Evolutionary conservation across 92 coral and sea anemone species (phyloP), one percentile per base, ranked within the genome.

Genomic region (Parazoanthus swiftii): DNA sequence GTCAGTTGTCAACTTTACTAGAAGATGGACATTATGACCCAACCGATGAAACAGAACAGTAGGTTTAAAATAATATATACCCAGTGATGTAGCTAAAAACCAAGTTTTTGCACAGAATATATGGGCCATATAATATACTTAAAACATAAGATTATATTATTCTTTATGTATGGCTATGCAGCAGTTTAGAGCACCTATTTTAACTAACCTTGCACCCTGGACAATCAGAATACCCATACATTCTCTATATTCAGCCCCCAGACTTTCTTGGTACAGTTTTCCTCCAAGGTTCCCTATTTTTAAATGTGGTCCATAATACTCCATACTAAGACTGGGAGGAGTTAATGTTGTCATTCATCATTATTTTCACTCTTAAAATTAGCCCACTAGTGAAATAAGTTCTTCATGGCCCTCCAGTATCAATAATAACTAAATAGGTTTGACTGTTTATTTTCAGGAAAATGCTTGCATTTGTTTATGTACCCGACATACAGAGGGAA

Each of bases 21-120:
- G 96, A 92, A 88, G 90, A 91, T 91, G 96, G 96, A 79, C 89
- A 90, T 50, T 92, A 90, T 88, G 89, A 92, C 87, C 91, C 93
- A 58, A 85, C 50, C 63, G 48, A 91, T 86, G 90, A 91, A 76
- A 91, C 91, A 71, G 90, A 89, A 38, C 85, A 58, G 90, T 88
- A 88, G 84, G 78, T 79, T 77, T 77, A 77, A 48, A 11, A 46
- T 77, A 77, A 77, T 25, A 77, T 8, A 23, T 77, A n/a, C 36
- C 59, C 81, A 44, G 81, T 77, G 81, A n/a, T 77, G 66, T 77
- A 77, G 81, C 65, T 77, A 77, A 44, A 38, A 77, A 77, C 56
- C 56, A 15, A 18, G 80, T 76, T 76, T 76, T 76, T 76, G 29
- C 7, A 46, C 51, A 76, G 80, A 39, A 76, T 76, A 43, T 14